A percentile compares a stretch with the other conserved stretches of the same genome.
Conservation (phyloP, 2,113 vertebrate genomes). For the Rhodinocichla rosea region DNA sequence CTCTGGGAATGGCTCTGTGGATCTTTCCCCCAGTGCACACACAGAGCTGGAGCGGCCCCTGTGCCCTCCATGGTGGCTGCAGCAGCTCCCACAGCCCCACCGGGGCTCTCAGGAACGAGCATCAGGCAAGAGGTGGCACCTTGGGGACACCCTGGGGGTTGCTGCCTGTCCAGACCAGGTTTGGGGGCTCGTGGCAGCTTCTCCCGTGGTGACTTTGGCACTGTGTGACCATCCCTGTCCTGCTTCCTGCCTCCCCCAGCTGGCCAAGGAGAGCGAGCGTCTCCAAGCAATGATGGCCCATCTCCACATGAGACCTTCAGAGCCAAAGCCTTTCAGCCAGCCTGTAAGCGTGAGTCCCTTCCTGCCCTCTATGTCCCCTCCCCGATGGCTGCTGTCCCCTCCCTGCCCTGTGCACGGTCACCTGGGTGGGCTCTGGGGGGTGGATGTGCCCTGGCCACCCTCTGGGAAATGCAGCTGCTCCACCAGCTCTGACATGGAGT, state of each 20-base stretch:
- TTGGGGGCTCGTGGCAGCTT: not conserved
- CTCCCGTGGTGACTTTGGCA: not conserved
- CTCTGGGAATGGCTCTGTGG: not conserved
- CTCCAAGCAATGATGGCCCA: conserved; percentile 99
- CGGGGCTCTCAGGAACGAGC: not conserved
- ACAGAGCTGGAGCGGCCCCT: fast-evolving
- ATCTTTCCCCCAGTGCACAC: not conserved
- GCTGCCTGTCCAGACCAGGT: not conserved
- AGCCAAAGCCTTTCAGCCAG: conserved; percentile 98
- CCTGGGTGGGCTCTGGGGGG: fast-evolving
- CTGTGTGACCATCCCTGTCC: not conserved
- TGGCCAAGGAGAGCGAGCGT: conserved; percentile 96
- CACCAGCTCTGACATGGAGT: fast-evolving
- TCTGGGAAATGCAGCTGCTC: not conserved
- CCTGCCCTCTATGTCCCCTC: not conserved
- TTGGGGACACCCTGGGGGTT: not conserved
- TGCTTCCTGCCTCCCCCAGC: conserved; percentile 67
- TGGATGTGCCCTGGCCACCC: not conserved
- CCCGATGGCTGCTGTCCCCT: fast-evolving
- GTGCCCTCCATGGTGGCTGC: not conserved
- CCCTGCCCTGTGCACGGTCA: not conserved
- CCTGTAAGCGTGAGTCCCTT: conserved; percentile 80
- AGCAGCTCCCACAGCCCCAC: fast-evolving
- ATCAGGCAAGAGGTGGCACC: not conserved
- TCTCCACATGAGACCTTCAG: conserved; percentile 97